phyloP scores from a whole-genome alignment of 2,888 invertebrate genomes.

The Julus scandinavius region DNA sequence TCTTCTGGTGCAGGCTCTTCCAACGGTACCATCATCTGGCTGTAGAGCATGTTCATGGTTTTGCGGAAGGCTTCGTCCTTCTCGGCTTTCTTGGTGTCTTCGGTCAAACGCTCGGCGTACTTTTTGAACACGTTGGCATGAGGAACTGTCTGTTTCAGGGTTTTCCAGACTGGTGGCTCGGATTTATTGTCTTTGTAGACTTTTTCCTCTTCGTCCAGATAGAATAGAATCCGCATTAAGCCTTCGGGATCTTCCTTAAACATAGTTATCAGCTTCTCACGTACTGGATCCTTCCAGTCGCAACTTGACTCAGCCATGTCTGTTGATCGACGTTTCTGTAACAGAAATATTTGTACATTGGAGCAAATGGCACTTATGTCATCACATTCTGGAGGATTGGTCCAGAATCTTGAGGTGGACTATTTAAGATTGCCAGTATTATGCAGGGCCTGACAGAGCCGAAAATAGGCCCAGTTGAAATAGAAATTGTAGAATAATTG shows the following conservation, averaged over 20 bases:
- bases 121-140: neutral
- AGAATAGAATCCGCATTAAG: constrained; percentile 6
- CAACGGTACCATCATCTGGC: neutral
- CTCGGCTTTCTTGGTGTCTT: constrained; percentile 50
- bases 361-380: no score
- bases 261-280: neutral
- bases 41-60: constrained; percentile 43
- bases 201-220: constrained; percentile 48
- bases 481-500: no score
- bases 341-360: no score
- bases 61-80: constrained; percentile 25
- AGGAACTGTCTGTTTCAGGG: constrained; percentile 5
- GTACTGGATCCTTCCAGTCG: neutral
- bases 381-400: no score
- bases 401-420: no score
- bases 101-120: constrained; percentile 46
- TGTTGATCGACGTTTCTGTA: no score
- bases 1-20: neutral
- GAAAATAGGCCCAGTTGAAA: no score
- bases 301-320: neutral
- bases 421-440: no score
- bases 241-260: neutral
- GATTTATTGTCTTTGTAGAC: neutral
- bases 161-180: constrained; percentile 40
- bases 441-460: no score